Evolutionary conservation across 1,140 invertebrate species (phyloP).

Genomic region (Papilio glaucus): DNA sequence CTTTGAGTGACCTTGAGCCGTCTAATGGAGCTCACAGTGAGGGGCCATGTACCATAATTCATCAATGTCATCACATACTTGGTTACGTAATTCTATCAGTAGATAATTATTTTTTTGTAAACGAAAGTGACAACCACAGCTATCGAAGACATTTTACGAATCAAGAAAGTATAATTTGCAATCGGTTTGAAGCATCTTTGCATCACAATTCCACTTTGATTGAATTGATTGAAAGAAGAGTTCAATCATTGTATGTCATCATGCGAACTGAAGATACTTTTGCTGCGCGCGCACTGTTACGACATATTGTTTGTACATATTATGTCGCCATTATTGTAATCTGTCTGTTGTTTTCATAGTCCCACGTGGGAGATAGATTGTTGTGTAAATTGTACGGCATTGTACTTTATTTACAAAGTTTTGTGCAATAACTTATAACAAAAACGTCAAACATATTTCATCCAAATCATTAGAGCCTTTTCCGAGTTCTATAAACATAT

Average conservation of each 20-base stretch:
- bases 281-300: background rate
- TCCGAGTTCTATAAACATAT: too few species aligned
- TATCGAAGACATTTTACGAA: background rate
- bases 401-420: background rate
- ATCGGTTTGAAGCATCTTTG: background rate
- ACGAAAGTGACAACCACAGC: background rate
- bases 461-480: too few species aligned
- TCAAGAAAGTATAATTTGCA: background rate
- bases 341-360: constrained; percentile 1
- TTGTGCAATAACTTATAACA: background rate
- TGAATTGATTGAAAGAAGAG: background rate
- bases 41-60: too few species aligned
- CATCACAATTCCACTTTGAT: background rate
- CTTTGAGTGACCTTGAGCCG: too few species aligned
- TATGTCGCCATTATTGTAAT: background rate
- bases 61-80: too few species aligned
- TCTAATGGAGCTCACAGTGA: too few species aligned
- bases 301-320: background rate
- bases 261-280: background rate
- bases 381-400: background rate
- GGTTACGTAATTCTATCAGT: too few species aligned
- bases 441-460: too few species aligned
- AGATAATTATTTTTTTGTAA: too few species aligned
- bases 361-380: background rate
- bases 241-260: background rate